A percentile compares a stretch with the other conserved stretches of the same genome.
phyloP scores from a whole-genome alignment of 2,888 invertebrate genomes.

The Euclidia mi region DNA sequence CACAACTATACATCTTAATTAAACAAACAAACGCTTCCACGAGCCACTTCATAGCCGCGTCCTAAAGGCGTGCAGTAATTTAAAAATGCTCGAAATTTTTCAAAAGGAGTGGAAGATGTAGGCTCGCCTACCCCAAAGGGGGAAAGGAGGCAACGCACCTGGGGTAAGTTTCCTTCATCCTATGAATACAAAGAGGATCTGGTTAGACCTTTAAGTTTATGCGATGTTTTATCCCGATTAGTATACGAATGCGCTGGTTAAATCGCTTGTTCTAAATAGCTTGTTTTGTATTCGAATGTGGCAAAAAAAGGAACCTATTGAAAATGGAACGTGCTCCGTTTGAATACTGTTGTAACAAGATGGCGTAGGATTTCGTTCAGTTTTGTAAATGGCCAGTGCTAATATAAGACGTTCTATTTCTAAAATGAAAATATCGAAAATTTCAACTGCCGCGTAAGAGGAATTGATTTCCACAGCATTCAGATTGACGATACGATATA shows the following conservation, averaged over 20 bases:
- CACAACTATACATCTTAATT: conserved; percentile 1
- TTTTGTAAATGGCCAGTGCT: too few relatives aligned
- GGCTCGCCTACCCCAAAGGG: conserved; percentile 21
- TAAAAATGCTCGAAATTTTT: conserved; percentile 79
- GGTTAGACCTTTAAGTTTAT: conserved; percentile 63
- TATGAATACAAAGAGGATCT: conserved; percentile 83
- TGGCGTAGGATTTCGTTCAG: too few relatives aligned
- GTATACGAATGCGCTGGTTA: conserved; percentile 35
- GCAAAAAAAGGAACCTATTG: too few relatives aligned
- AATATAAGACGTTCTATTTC: too few relatives aligned
- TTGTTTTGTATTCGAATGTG: neutral
- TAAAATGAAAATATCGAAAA: too few relatives aligned
- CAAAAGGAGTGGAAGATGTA: conserved; percentile 61
- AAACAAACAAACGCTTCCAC: conserved; percentile 20
- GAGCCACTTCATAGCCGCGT: conserved; percentile 57
- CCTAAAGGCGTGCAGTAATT: conserved; percentile 70
- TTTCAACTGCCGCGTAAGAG: too few relatives aligned
- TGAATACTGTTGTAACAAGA: too few relatives aligned
- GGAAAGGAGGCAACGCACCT: conserved; percentile 69
- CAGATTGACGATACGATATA: too few relatives aligned
- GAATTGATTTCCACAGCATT: too few relatives aligned
- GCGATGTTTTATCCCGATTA: conserved; percentile 52
- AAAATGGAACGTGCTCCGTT: too few relatives aligned
- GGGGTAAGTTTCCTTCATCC: conserved; percentile 75
- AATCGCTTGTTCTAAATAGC: conserved; percentile 13